A percentile compares a stretch with the other conserved stretches of the same genome.
phyloP scores from a whole-genome alignment of 2,797 vertebrate species.

The Brachyalestes nurse region DNA sequence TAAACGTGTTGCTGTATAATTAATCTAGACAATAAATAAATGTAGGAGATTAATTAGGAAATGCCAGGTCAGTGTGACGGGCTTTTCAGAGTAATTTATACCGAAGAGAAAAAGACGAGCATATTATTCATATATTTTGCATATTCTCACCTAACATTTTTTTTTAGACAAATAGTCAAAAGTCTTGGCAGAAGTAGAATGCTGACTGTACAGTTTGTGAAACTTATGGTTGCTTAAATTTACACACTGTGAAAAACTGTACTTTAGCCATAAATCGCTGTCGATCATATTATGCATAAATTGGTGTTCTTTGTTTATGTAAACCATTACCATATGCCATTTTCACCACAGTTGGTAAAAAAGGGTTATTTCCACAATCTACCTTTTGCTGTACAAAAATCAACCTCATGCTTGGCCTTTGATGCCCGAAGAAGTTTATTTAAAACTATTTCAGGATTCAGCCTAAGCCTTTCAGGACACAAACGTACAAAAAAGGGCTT shows the following conservation, averaged over 20 bases:
- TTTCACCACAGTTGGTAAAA: too few relatives aligned
- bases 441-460: not conserved
- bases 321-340: too few relatives aligned
- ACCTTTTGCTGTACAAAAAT: too few relatives aligned
- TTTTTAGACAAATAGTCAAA: not conserved
- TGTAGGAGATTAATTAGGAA: conserved; percentile 53
- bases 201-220: not conserved
- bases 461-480: too few relatives aligned
- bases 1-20: conserved; percentile 57
- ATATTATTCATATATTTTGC: conserved; percentile 38
- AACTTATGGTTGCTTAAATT: not conserved
- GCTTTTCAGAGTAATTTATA: conserved; percentile 48
- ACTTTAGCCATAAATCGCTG: too few relatives aligned
- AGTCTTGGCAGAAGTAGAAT: not conserved
- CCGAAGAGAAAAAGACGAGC: conserved; percentile 18
- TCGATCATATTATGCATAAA: too few relatives aligned
- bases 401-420: not conserved
- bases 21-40: conserved; percentile 59
- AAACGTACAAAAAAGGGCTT: too few relatives aligned
- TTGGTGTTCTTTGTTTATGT: too few relatives aligned
- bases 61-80: conserved; percentile 47
- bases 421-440: not conserved
- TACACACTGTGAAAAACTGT: too few relatives aligned
- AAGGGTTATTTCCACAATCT: too few relatives aligned
- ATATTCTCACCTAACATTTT: not conserved